Percentiles rank a stretch among this genome's conserved stretches.
phyloP scores from a whole-genome alignment of 2,113 vertebrate genomes.

The Acanthochromis polyacanthus region DNA sequence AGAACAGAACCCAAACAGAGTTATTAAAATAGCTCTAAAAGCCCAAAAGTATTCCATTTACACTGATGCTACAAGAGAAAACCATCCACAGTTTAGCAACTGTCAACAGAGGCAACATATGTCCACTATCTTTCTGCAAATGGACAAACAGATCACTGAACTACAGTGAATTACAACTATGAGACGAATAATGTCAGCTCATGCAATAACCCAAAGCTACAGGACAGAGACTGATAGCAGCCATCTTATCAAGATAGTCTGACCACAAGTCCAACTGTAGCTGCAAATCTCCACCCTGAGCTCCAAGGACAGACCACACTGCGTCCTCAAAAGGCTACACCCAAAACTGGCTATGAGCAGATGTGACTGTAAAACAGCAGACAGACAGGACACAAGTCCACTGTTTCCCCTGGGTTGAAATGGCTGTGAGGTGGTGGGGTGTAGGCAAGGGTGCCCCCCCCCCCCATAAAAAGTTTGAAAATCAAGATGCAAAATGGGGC shows the following conservation, averaged over 20 bases:
- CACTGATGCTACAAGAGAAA: neutral
- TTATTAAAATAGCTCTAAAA: neutral
- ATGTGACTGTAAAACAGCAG: neutral
- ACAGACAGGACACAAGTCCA: neutral
- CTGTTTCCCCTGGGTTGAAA: no score
- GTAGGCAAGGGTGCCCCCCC: no score
- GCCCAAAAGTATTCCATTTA: neutral
- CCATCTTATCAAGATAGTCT: conserved; percentile 44
- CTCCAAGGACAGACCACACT: neutral
- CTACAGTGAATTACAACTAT: neutral
- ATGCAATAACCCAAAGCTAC: neutral
- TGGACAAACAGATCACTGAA: neutral
- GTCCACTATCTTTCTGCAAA: neutral
- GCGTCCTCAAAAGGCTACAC: conserved; percentile 32
- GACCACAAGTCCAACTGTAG: conserved; percentile 55
- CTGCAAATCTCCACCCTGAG: conserved; percentile 46
- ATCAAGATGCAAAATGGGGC: no score
- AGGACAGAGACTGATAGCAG: conserved; percentile 46
- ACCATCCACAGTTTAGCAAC: neutral
- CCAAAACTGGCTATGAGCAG: conserved; percentile 14
- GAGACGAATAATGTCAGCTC: neutral
- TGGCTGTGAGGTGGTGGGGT: no score
- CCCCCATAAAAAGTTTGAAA: no score
- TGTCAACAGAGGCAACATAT: neutral
- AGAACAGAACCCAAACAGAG: neutral